Conservation (phyloP, 2,113 vertebrate species). For the Sclerurus mexicanus region DNA sequence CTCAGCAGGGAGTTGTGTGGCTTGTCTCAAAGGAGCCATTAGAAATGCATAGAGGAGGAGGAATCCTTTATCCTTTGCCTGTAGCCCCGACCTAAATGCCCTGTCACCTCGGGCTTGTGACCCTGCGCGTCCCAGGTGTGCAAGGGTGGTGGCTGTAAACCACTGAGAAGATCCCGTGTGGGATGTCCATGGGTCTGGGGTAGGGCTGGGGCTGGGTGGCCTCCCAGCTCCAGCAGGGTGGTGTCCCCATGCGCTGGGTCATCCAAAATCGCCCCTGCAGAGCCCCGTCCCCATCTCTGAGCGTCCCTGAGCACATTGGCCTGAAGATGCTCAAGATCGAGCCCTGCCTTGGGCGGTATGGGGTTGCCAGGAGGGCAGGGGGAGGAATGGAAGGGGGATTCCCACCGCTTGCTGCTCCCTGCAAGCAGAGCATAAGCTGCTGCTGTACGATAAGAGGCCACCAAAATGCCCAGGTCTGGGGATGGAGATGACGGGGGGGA, state of each 20-base stretch:
- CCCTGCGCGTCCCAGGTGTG: background rate
- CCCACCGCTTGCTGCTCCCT: background rate
- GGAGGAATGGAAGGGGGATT: background rate
- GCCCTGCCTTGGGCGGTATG: background rate
- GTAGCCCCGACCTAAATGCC: background rate
- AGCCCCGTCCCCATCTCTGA: background rate
- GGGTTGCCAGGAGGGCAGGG: background rate
- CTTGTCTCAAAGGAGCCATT: slow-evolving; percentile 50
- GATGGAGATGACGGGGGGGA: background rate
- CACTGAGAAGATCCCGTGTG: background rate
- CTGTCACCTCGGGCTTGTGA: background rate
- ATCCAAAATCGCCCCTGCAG: background rate
- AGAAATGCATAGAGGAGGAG: background rate
- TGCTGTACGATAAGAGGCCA: background rate
- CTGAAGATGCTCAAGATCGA: background rate
- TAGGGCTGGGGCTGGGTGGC: background rate
- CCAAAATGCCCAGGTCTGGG: background rate
- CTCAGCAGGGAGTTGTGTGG: background rate
- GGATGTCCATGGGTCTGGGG: background rate
- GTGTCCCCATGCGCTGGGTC: background rate
- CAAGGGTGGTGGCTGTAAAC: background rate
- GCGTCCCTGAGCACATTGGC: background rate
- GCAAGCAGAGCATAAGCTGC: background rate
- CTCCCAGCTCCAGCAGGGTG: background rate
- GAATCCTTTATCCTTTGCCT: background rate